These are phyloP conservation scores for Drosophila kanapiae DNA, from an alignment of 1,140 invertebrate species.

Conservation along the genomic window DNA sequence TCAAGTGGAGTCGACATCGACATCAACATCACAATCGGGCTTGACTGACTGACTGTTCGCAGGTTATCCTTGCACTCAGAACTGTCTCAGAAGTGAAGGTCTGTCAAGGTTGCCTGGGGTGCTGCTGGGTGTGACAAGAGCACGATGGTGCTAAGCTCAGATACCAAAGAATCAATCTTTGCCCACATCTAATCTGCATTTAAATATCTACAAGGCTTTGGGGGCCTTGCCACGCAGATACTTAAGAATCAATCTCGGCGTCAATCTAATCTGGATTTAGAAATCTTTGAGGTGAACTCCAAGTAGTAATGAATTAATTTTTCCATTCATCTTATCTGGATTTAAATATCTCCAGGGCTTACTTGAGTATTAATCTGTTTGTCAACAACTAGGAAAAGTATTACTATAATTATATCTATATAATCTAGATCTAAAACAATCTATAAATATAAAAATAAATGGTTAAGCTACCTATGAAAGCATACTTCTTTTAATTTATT, in stretches of 20 bases:
- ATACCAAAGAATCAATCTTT: constrained; percentile 27
- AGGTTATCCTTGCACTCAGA: constrained; percentile 78
- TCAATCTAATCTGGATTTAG: background rate
- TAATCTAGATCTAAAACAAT: too few species aligned
- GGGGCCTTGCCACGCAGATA: background rate
- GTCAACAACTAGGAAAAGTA: too few species aligned
- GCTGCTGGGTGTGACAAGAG: constrained; percentile 25
- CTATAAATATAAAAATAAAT: background rate
- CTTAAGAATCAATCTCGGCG: background rate
- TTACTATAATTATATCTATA: too few species aligned
- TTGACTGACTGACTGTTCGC: constrained; percentile 30
- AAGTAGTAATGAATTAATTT: background rate
- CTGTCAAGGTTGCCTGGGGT: constrained; percentile 47
- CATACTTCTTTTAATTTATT: background rate
- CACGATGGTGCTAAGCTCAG: background rate
- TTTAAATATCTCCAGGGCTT: background rate
- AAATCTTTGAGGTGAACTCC: background rate
- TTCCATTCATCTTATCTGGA: background rate
- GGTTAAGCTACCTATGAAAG: background rate
- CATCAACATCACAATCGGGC: constrained; percentile 40
- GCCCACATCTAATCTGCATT: constrained; percentile 15
- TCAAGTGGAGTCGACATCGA: constrained; percentile 66
- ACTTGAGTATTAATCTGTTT: background rate
- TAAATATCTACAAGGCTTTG: constrained; percentile 18
- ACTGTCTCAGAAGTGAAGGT: constrained; percentile 67